Evolutionary conservation across 1,140 invertebrate species (phyloP).

Genomic region (Pogonomyrmex californicus): DNA sequence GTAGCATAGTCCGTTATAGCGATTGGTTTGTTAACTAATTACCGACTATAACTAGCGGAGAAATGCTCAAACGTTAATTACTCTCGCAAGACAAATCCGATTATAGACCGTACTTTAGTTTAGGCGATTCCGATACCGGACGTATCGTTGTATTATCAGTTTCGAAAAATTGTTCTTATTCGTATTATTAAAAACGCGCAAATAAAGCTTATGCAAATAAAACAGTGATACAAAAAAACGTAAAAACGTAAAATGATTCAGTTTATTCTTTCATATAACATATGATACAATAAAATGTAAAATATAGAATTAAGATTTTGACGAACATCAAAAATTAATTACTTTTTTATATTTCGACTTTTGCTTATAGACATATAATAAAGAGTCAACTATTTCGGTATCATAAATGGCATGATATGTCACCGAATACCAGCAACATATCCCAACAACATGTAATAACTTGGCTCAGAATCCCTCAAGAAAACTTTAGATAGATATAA

Average conservation of each 20-base stretch:
- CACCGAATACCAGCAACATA: constrained; percentile 41
- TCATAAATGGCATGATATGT: constrained; percentile 8
- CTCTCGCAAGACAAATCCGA: constrained; percentile 58
- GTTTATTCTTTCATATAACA: neutral
- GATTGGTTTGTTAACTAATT: constrained; percentile 65
- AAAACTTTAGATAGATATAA: constrained; percentile 66
- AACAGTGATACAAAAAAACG: neutral
- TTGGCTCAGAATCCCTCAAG: constrained; percentile 42
- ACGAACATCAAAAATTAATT: neutral
- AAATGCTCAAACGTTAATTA: constrained; percentile 63
- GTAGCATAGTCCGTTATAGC: constrained; percentile 48
- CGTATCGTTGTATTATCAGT: constrained; percentile 18
- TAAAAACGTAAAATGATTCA: neutral
- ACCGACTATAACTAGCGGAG: constrained; percentile 46
- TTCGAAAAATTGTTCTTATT: constrained; percentile 33
- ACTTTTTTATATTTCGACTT: neutral
- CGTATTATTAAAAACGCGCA: constrained; percentile 8
- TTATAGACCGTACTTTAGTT: constrained; percentile 57
- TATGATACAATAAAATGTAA: neutral
- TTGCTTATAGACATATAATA: neutral
- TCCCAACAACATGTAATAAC: constrained; percentile 47
- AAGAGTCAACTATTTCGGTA: constrained; percentile 25
- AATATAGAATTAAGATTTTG: neutral
- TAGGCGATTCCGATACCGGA: constrained; percentile 39
- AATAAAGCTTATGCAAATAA: constrained; percentile 2